These are phyloP conservation scores for Nerophis ophidion DNA, from an alignment of 2,113 vertebrate genomes.

Conservation along the genomic window DNA sequence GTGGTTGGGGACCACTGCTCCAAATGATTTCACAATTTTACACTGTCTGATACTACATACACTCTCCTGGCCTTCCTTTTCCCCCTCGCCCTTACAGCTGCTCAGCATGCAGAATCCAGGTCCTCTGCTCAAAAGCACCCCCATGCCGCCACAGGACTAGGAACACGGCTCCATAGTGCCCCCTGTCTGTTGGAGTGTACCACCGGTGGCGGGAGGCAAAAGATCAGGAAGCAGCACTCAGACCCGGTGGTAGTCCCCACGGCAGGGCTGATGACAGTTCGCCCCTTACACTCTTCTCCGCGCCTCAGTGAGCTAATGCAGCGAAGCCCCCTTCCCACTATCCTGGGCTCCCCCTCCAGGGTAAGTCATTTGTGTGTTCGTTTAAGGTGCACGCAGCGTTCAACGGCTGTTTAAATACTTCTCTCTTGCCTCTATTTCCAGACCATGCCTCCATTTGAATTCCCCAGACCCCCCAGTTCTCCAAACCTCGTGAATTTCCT, in stretches of 20 bases:
- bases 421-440: slow-evolving; percentile 30
- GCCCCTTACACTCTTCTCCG: slow-evolving; percentile 84
- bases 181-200: slow-evolving; percentile 85
- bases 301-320: slow-evolving; percentile 92
- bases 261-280: slow-evolving; percentile 61
- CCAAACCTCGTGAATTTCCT: slow-evolving; percentile 87
- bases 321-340: slow-evolving; percentile 88
- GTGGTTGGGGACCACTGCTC: too few relatives aligned
- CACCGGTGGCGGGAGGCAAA: slow-evolving; percentile 78
- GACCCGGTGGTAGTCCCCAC: slow-evolving; percentile 76
- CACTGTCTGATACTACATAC: slow-evolving; percentile 5
- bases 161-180: slow-evolving; percentile 90
- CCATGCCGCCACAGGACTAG: slow-evolving; percentile 68
- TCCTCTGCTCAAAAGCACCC: slow-evolving; percentile 54
- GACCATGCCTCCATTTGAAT: slow-evolving; percentile 84
- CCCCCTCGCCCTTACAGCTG: slow-evolving; percentile 19
- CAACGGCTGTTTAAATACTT: slow-evolving; percentile 1
- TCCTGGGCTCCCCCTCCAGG: slow-evolving; percentile 90
- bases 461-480: slow-evolving; percentile 86
- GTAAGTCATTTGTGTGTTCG: slow-evolving; percentile 55
- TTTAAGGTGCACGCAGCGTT: not conserved
- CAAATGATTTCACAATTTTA: slow-evolving; percentile 2
- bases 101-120: slow-evolving; percentile 43
- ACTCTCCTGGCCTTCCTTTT: slow-evolving; percentile 9
- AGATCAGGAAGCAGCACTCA: slow-evolving; percentile 89